Evolutionary conservation across 2,113 vertebrate species (phyloP).

Genomic region (Psophia crepitans): DNA sequence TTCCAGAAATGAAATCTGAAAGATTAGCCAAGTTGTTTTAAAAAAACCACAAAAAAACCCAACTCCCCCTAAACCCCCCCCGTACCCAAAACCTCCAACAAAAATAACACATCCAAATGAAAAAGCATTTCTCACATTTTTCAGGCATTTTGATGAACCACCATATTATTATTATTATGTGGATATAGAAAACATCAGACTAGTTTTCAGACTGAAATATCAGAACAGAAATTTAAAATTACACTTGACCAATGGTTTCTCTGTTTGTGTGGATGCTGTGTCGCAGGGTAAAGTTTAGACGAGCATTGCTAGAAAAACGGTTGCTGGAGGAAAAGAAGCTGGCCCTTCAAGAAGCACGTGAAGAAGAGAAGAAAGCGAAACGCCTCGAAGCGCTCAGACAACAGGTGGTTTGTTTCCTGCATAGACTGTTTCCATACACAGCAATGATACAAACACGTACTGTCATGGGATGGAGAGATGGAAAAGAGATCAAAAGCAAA

Average conservation of each 20-base stretch:
- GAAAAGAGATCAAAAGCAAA: not conserved
- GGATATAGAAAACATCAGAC: fast-evolving
- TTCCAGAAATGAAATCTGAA: not conserved
- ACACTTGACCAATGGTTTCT: not conserved
- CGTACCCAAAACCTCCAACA: not conserved
- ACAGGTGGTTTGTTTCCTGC: constrained; percentile 74
- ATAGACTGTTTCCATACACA: not conserved
- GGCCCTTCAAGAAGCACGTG: constrained; percentile 67
- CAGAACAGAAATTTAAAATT: fast-evolving
- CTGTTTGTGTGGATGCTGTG: not conserved
- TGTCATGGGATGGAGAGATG: fast-evolving
- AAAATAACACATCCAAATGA: not conserved
- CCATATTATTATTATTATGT: fast-evolving
- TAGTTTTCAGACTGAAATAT: not conserved
- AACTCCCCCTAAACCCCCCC: no score
- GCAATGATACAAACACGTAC: not conserved
- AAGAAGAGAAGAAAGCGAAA: constrained; percentile 68
- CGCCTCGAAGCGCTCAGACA: constrained; percentile 80
- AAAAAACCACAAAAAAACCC: not conserved
- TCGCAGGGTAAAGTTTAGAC: constrained; percentile 83
- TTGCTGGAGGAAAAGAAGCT: constrained; percentile 69
- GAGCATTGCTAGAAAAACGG: constrained; percentile 67
- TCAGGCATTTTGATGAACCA: not conserved
- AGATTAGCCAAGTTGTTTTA: not conserved
- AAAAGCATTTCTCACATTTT: not conserved